phyloP scores from a whole-genome alignment of 2,113 vertebrate species.

The Psephotus haematonotus region DNA sequence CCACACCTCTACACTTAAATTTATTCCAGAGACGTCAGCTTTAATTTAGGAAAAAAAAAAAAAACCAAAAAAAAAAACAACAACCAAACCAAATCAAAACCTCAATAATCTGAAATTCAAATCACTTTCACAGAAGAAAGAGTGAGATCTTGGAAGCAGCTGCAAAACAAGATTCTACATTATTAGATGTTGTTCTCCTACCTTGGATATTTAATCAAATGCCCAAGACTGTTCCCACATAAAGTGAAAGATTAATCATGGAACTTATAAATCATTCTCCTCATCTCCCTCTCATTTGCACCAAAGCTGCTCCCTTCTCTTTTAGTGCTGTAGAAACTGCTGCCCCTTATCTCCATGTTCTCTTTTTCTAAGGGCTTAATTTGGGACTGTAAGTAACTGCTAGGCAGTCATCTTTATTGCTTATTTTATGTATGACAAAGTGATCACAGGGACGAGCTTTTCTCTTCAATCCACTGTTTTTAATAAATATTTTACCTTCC shows the following conservation, averaged over 20 bases:
- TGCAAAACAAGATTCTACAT: constrained; percentile 3
- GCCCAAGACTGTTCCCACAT: neutral
- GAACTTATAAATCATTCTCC: neutral
- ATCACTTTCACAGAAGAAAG: neutral
- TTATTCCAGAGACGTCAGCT: neutral
- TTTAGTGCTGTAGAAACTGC: neutral
- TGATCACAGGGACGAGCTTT: neutral
- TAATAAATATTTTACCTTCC: neutral
- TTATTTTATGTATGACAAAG: neutral
- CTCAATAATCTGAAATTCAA: constrained; percentile 32
- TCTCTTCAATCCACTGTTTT: neutral
- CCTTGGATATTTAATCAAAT: constrained; percentile 34
- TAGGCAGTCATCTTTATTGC: neutral
- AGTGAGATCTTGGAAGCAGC: constrained; percentile 1
- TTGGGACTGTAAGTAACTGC: neutral
- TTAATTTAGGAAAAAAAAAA: neutral
- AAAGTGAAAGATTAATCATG: neutral
- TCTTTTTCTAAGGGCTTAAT: neutral
- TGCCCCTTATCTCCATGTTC: neutral
- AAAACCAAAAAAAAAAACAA: neutral
- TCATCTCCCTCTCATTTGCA: neutral
- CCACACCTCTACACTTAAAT: neutral
- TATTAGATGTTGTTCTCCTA: constrained; percentile 5
- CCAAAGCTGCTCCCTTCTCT: neutral
- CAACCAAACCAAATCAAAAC: neutral